Base-by-base conservation (phyloP, 1,140 invertebrate species). In the Teleopsis dalmanni region DNA sequence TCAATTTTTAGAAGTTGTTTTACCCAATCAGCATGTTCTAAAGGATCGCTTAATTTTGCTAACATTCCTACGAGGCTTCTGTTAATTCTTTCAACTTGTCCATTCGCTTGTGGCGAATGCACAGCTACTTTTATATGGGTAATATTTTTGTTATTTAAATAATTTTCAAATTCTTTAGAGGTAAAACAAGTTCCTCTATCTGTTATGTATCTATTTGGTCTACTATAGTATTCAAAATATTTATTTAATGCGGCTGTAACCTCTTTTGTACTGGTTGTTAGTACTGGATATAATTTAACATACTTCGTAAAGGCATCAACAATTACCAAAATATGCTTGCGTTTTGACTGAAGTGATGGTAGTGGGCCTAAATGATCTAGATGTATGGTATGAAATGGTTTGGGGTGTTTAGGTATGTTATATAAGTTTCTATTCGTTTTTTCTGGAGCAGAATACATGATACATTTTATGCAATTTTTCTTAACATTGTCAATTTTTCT, bases 271-370 rank as follows among this genome's bases (percentile, higher is more conserved):
- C 44, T 51, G 13, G 59, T 57, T 9, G 49, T 44, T 2, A 31
- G 38, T 1, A 46, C 43, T 9, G 51, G 22, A 29, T 46, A 53
- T 13, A 53, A 31, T 14, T 46, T 46, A 1, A 41, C 27, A 27
- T 38, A 49, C 46, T 53, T 53, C 33, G 45, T 54, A 22, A 66
- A 65, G 36, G 64, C 57, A 48, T 70, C 51, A 43, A 71, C 72
- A 0, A 75, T 16, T 8, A 42, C 36, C 3, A 76, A 71, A 13
- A 45, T 35, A 31, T 45, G 64, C 67, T 48, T 76, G 71, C 44
- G 59, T 62, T 62, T 75, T 70, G 10, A 53, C 40, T 3, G 11
- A 8, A 53, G 23, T 36, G 72, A 53, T 44, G 42, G 53, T 31
- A 47, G 14, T 16, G 62, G 60, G 3, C 61, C 60, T 16, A 56